Conservation (phyloP, 2,888 invertebrate genomes). For the Aphidoletes aphidimyza region DNA sequence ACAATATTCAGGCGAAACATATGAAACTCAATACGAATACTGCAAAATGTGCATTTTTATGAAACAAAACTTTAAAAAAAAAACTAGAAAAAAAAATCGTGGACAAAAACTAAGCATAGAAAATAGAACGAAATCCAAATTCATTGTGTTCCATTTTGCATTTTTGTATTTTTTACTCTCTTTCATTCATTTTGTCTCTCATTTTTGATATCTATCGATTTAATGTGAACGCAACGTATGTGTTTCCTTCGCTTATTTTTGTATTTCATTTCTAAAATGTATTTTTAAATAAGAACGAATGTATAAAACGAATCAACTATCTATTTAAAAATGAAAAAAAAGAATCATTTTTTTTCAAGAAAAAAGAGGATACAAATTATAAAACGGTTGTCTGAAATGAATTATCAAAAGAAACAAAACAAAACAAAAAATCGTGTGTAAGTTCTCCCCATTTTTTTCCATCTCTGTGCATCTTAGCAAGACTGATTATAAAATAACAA, state of each 20-base stretch:
- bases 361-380: background rate
- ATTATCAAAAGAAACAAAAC: background rate
- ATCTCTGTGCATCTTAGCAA: conserved; percentile 39
- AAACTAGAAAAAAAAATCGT: background rate
- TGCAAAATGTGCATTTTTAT: background rate
- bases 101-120: background rate
- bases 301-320: background rate
- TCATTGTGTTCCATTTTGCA: conserved; percentile 19
- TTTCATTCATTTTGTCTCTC: background rate
- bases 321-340: background rate
- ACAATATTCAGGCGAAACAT: background rate
- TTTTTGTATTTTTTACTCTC: conserved; percentile 4
- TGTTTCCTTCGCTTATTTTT: background rate
- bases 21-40: background rate
- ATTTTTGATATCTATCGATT: conserved; percentile 26
- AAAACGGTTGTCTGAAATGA: background rate
- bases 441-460: background rate
- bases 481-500: conserved; percentile 10
- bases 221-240: background rate
- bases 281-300: background rate
- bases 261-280: conserved; percentile 38
- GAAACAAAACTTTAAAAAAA: background rate
- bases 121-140: background rate
- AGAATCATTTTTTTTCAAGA: background rate
- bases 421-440: background rate